Evolutionary conservation across 2,888 invertebrate species (phyloP).

Genomic region (Plusia festucae): DNA sequence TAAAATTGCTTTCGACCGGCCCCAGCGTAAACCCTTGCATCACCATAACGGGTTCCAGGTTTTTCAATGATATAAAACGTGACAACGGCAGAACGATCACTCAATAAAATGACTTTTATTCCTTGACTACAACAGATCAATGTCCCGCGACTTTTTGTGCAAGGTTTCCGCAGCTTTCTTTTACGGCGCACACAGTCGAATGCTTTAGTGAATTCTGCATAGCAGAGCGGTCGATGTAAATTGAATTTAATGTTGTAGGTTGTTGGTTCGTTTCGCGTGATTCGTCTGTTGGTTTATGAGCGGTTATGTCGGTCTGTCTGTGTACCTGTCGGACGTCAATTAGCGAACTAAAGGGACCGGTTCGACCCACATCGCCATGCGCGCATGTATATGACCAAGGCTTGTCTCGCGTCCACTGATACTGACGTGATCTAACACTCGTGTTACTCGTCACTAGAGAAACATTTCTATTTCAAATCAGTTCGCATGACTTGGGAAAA

Average conservation of each 20-base stretch:
- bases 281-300: slow-evolving; percentile 62
- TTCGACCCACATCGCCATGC: slow-evolving; percentile 71
- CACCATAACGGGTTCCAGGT: slow-evolving; percentile 70
- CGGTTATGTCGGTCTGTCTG: slow-evolving; percentile 63
- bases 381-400: slow-evolving; percentile 72
- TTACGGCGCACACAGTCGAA: slow-evolving; percentile 70
- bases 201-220: slow-evolving; percentile 75
- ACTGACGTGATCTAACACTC: slow-evolving; percentile 66
- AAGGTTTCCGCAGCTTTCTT: slow-evolving; percentile 73
- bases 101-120: slow-evolving; percentile 87
- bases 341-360: slow-evolving; percentile 81
- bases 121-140: slow-evolving; percentile 81
- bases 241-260: slow-evolving; percentile 69
- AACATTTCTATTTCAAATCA: slow-evolving; percentile 63
- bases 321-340: slow-evolving; percentile 81
- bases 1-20: slow-evolving; percentile 64
- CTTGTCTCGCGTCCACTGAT: slow-evolving; percentile 63
- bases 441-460: slow-evolving; percentile 62
- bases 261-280: slow-evolving; percentile 64
- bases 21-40: slow-evolving; percentile 72
- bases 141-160: slow-evolving; percentile 76
- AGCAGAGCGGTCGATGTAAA: slow-evolving; percentile 62
- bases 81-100: slow-evolving; percentile 80
- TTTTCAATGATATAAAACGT: slow-evolving; percentile 82
- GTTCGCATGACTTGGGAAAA: slow-evolving; percentile 53